Conservation (phyloP, 2,888 invertebrate genomes). For the Neuroscelio doddi region DNA sequence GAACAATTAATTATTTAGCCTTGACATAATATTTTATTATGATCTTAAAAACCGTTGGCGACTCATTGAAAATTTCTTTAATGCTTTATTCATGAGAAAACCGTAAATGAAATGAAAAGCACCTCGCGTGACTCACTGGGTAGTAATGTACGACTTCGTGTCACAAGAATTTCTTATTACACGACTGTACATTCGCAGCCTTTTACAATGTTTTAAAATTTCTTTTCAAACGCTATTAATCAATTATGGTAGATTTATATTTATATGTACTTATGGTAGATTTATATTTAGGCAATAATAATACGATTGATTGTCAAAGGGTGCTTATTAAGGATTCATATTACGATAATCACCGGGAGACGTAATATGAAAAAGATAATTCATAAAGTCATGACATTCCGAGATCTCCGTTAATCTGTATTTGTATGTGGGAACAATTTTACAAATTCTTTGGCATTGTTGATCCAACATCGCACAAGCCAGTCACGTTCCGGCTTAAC, state of each 20-base stretch:
- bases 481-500: conserved; percentile 42
- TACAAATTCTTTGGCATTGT: conserved; percentile 49
- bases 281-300: not conserved
- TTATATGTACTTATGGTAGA: too few relatives aligned
- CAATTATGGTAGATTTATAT: conserved; percentile 9
- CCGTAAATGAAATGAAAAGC: not conserved
- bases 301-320: too few relatives aligned
- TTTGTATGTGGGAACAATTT: conserved; percentile 47
- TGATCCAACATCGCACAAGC: conserved; percentile 47
- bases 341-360: too few relatives aligned
- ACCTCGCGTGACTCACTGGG: conserved; percentile 20
- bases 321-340: too few relatives aligned
- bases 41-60: too few relatives aligned
- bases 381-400: not conserved
- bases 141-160: conserved; percentile 16
- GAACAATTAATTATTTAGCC: too few relatives aligned
- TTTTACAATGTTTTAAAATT: conserved; percentile 10
- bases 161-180: conserved; percentile 2
- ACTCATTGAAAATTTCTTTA: too few relatives aligned
- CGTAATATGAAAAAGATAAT: conserved; percentile 6
- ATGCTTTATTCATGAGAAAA: not conserved
- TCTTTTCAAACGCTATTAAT: not conserved
- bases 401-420: conserved; percentile 34
- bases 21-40: too few relatives aligned
- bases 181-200: not conserved